Base-by-base conservation (phyloP, 2,888 invertebrate species). In the Seira ritae region DNA sequence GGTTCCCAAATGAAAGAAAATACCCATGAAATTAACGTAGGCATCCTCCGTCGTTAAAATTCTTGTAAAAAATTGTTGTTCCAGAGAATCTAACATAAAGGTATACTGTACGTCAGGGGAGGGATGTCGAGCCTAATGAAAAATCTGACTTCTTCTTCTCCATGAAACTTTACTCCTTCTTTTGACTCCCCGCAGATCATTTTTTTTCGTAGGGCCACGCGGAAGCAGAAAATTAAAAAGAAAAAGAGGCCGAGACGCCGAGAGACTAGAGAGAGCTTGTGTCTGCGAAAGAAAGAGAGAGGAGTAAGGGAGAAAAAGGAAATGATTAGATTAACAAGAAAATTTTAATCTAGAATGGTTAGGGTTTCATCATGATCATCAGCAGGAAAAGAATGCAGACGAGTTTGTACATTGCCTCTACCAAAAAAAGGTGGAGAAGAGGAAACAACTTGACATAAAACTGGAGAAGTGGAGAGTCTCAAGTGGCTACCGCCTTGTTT, bases 271-370 rank as follows among this genome's bases (percentile, higher is more conserved):
- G 31, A 31, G 31, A 4, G 31, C 3, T 31, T 31, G 8, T 8
- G 31, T 31, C 3, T 31, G 31, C 31, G 31, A 31, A 31, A 4
- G 31, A 31, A n/a, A 50, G 19, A 46, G 19, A 8, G 31, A 75
- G 75, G 68, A 67, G 17, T n/a, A 73, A 62, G 73, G 67, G 46
- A 69, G 69, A 17, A 70, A 71, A 76, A 78, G 83, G 80, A 78
- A 84, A 86, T 85, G 86, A 86, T 86, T 86, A 85, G 86, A 85
- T 86, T 86, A 86, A 73, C 77, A 80, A 81, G 84, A 82, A 86
- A 87, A 85, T 85, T 85, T 87, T 87, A 85, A 87, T 87, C 84
- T 84, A 71, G 79, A 84, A 80, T 79, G 82, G 84, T 62, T 62
- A 78, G 78, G 74, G 73, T 76, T 73, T 71, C 42, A 80, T 67